phyloP scores from a whole-genome alignment of 2,113 vertebrate species.

The Myiagra hebetior region DNA sequence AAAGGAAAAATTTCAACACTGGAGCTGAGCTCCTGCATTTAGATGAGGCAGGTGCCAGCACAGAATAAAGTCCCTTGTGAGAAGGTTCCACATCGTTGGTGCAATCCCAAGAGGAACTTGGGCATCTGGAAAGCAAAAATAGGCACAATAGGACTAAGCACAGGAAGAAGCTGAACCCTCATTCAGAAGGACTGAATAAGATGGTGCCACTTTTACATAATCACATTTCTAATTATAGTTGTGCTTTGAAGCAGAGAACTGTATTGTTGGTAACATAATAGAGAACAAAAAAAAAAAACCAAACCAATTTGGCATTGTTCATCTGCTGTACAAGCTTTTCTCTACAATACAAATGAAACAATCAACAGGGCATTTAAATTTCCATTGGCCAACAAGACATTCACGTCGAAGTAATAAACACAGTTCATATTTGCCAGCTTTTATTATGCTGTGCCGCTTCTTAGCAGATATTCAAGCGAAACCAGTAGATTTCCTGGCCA shows the following conservation, averaged over 20 bases:
- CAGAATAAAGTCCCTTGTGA: background rate
- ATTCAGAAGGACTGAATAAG: conserved; percentile 1
- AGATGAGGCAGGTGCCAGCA: background rate
- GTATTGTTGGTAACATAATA: conserved; percentile 38
- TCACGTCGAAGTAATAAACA: conserved; percentile 12
- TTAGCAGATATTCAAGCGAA: background rate
- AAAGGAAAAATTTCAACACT: background rate
- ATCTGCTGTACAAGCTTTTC: conserved; percentile 24
- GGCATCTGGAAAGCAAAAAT: background rate
- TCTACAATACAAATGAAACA: conserved; percentile 24
- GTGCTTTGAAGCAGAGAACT: conserved; percentile 13
- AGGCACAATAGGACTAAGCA: background rate
- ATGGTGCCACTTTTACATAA: conserved; percentile 20
- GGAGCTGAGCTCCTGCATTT: background rate
- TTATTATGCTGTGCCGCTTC: background rate
- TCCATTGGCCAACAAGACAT: background rate
- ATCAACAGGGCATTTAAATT: conserved; percentile 33
- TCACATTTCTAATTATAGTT: conserved; percentile 44
- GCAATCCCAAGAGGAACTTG: background rate
- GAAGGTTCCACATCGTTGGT: background rate
- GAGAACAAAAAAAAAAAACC: background rate
- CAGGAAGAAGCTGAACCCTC: background rate
- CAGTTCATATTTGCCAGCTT: background rate
- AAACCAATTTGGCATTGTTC: background rate
- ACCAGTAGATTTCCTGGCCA: background rate